These are phyloP conservation scores for Recurvirostra avosetta DNA, from an alignment of 2,113 vertebrate species.

Conservation along the genomic window DNA sequence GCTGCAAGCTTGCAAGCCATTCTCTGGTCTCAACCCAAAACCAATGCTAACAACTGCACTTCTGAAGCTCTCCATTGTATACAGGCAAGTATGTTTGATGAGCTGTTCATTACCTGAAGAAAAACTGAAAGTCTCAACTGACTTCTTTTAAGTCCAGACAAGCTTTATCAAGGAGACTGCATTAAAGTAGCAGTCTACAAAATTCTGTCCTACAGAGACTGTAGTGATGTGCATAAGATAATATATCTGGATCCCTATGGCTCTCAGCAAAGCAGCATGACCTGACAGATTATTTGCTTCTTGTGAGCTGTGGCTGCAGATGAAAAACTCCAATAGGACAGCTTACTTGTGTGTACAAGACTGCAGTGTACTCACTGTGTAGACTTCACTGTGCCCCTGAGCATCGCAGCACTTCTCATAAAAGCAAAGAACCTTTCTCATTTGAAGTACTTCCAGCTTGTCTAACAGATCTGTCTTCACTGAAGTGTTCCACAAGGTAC, in stretches of 20 bases:
- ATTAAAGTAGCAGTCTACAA: not conserved
- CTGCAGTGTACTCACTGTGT: accelerated
- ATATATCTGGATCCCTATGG: accelerated
- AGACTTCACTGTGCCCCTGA: not conserved
- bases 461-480: not conserved
- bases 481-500: not conserved
- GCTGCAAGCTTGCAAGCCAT: not conserved
- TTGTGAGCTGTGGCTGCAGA: not conserved
- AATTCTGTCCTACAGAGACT: not conserved
- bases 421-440: not conserved
- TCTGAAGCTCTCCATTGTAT: not conserved
- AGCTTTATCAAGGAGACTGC: not conserved
- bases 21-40: not conserved
- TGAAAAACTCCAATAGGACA: not conserved
- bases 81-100: not conserved
- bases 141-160: not conserved
- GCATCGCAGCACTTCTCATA: not conserved
- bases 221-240: accelerated
- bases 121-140: not conserved
- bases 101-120: not conserved
- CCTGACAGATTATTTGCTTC: not conserved
- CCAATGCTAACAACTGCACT: not conserved
- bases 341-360: not conserved
- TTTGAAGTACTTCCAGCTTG: not conserved
- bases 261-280: not conserved